Conservation (phyloP, 2,113 vertebrate species). For the Columba janthina region DNA sequence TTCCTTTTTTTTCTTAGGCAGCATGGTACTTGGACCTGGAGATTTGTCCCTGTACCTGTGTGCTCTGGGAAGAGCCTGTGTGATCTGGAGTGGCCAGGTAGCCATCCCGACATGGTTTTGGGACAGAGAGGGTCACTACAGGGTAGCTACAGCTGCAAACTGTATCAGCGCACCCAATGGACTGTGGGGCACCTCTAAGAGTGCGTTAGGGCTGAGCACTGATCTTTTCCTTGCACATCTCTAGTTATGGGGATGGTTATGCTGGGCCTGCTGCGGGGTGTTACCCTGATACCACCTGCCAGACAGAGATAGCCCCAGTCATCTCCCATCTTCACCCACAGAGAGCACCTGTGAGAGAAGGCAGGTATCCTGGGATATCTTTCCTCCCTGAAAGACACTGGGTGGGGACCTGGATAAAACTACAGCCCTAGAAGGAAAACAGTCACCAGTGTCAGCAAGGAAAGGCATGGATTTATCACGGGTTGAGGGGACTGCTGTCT, state of each 20-base stretch:
- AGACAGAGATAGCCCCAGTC: background rate
- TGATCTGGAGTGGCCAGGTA: background rate
- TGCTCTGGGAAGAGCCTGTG: background rate
- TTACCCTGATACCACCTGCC: background rate
- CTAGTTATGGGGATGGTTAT: background rate
- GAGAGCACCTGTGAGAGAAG: background rate
- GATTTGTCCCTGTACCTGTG: background rate
- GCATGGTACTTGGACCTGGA: accelerated
- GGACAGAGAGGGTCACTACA: background rate
- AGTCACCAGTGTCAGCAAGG: background rate
- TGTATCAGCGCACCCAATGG: background rate
- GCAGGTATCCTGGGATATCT: background rate
- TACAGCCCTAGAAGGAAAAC: background rate
- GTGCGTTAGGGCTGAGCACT: background rate
- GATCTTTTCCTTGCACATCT: background rate
- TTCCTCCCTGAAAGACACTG: background rate
- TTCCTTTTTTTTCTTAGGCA: background rate
- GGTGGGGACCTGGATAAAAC: background rate
- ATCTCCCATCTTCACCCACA: background rate
- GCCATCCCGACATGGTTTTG: background rate
- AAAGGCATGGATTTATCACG: background rate
- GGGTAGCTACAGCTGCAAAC: background rate
- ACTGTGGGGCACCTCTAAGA: background rate
- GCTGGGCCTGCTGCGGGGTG: accelerated
- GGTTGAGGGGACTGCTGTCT: background rate